Conservation (phyloP, 2,888 invertebrate species). For the Tipula confusa region DNA sequence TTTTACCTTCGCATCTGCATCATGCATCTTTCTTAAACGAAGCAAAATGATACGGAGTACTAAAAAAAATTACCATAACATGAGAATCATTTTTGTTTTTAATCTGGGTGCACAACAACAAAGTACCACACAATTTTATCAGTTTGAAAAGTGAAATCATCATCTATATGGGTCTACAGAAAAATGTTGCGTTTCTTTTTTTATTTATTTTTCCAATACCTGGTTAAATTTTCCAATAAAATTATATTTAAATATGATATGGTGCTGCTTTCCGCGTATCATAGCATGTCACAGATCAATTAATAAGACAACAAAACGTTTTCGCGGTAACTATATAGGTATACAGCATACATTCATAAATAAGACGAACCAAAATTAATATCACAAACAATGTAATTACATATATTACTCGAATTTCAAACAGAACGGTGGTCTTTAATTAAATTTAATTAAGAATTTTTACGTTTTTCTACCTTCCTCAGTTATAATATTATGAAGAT, state of each 20-base stretch:
- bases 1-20: background rate
- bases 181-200: background rate
- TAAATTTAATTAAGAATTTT: background rate
- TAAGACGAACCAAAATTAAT: background rate
- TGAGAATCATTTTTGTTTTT: background rate
- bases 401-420: background rate
- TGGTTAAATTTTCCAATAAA: background rate
- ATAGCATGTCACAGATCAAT: background rate
- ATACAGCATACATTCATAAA: background rate
- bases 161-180: background rate
- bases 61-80: constrained; percentile 13
- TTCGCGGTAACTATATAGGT: background rate
- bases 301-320: background rate
- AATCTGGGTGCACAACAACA: too few relatives aligned
- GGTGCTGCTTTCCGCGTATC: background rate
- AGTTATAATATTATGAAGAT: too few relatives aligned
- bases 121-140: background rate
- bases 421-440: constrained; percentile 7
- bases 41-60: background rate
- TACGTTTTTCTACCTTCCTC: background rate
- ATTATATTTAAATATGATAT: background rate
- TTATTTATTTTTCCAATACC: background rate
- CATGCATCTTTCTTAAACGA: background rate
- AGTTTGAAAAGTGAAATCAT: background rate
- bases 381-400: background rate